A percentile compares a stretch with the other conserved stretches of the same genome.
Conservation (phyloP, 1,140 invertebrate species). For the Holcopasites calliopsidis region DNA sequence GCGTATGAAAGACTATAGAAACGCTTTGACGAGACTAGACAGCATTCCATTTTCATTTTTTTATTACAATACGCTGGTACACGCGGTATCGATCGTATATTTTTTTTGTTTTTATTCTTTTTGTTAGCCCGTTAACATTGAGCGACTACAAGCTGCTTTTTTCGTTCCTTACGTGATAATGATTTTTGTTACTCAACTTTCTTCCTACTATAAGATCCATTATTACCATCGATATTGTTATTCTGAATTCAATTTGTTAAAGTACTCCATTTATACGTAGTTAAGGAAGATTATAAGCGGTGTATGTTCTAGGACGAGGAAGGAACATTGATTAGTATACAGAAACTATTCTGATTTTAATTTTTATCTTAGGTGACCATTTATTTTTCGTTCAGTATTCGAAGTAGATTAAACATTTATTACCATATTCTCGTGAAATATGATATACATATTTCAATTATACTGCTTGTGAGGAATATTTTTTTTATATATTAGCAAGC, state of each 20-base stretch:
- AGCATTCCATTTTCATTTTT: slow-evolving; percentile 35
- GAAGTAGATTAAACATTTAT: slow-evolving; percentile 5
- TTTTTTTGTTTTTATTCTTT: not conserved
- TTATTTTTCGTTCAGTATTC: slow-evolving; percentile 20
- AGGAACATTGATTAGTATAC: not conserved
- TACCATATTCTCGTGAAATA: not conserved
- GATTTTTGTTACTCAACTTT: not conserved
- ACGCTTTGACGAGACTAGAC: not conserved
- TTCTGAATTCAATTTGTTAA: slow-evolving; percentile 4
- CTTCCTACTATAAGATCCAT: not conserved
- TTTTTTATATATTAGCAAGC: slow-evolving; percentile 29
- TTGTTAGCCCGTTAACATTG: not conserved
- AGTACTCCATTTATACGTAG: not conserved
- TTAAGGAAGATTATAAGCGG: not conserved
- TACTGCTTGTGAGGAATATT: slow-evolving; percentile 19
- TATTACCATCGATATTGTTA: not conserved
- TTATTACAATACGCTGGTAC: not conserved
- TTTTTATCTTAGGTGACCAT: not conserved
- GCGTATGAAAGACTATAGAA: slow-evolving; percentile 4
- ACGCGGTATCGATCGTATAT: not conserved
- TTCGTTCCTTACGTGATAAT: slow-evolving; percentile 21
- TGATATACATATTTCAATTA: slow-evolving; percentile 8
- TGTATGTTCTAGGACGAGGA: not conserved
- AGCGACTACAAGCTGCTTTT: not conserved
- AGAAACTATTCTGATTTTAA: not conserved